A percentile compares a stretch with the other conserved stretches of the same genome.
Conservation (phyloP, 2,113 vertebrate genomes). For the Rhinogobius similis region DNA sequence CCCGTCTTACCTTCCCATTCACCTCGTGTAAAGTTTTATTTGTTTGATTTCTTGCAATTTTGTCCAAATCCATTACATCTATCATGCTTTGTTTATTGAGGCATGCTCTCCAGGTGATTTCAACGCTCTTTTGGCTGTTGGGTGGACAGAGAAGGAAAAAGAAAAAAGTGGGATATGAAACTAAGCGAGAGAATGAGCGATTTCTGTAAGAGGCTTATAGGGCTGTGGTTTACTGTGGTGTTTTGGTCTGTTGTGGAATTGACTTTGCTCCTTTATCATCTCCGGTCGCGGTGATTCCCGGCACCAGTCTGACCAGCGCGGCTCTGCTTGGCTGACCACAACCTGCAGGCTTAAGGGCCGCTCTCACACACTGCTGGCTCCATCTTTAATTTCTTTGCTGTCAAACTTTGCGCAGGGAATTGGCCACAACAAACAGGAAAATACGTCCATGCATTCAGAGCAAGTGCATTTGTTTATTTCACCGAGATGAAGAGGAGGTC, state of each 20-base stretch:
- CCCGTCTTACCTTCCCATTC: constrained; percentile 8
- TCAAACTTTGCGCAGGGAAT: constrained; percentile 51
- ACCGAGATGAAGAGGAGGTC: constrained; percentile 21
- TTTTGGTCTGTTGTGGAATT: constrained; percentile 74
- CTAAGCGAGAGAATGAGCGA: constrained; percentile 35
- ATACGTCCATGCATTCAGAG: constrained; percentile 1
- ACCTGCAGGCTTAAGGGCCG: constrained; percentile 53
- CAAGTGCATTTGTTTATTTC: constrained; percentile 24
- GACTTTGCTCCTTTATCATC: constrained; percentile 74
- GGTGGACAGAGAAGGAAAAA: constrained; percentile 31
- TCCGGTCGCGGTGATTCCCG: constrained; percentile 64
- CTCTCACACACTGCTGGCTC: constrained; percentile 62
- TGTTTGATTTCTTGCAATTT: constrained; percentile 61
- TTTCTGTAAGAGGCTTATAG: constrained; percentile 78
- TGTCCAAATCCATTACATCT: constrained; percentile 48
- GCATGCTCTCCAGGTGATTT: constrained; percentile 33
- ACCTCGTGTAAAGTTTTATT: constrained; percentile 48
- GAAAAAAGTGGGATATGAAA: constrained; percentile 33
- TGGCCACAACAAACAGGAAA: constrained; percentile 22
- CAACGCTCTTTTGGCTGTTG: constrained; percentile 44
- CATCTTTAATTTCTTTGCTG: constrained; percentile 67
- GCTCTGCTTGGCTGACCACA: constrained; percentile 64
- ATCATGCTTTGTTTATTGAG: constrained; percentile 60
- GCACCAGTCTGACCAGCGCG: constrained; percentile 61
- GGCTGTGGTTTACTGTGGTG: constrained; percentile 61